Evolutionary conservation across 2,113 vertebrate genomes (phyloP), one percentile per base, ranked within the genome.

Genomic region (Rhabdornis inornatus): DNA sequence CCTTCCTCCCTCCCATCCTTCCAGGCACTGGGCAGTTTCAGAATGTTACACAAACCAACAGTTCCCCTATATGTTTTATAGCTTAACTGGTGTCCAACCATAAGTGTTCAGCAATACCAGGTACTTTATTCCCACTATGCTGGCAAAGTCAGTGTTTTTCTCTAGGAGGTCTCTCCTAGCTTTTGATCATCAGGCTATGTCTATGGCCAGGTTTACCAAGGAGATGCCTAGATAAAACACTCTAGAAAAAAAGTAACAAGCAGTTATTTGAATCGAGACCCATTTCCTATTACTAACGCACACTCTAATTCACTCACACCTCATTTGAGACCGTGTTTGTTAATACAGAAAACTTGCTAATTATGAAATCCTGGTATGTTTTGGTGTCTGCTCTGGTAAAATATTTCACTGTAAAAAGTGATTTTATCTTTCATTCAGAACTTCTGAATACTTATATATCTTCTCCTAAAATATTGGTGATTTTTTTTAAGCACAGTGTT

Each of bases 261-360:
- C 8, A 53, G 14, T 45, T 65, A 27, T 39, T 70, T 57, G 55
- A 74, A 30, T 13, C 47, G 35, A 74, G n/a, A 33, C 7, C 1
- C 3, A 6, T 92, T 94, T 83, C 83, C 50, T 90, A 1, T 25
- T 72, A 40, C 4, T 57, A 61, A n/a, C 17, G 21, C 10, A 24
- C 16, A 11, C 30, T 45, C 14, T 22, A 31, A 9, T n/a, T 76
- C 5, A 1, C 56, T 47, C 40, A 76, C 9, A 42, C 11, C 13
- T 72, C 15, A 14, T 30, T 79, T 17, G 18, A 47, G 79, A 6
- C 8, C 33, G 12, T 8, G 4, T 72, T 82, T 83, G 5, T 65
- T 74, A 49, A 72, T 0, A 1, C 0, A 37, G 28, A 77, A 33
- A 39, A 11, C 7, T 72, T 1, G 0, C 3, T 75, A 16, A 53